Evolutionary conservation across 2,797 vertebrate genomes (phyloP).

Genomic region (Coccyzus lansbergi): DNA sequence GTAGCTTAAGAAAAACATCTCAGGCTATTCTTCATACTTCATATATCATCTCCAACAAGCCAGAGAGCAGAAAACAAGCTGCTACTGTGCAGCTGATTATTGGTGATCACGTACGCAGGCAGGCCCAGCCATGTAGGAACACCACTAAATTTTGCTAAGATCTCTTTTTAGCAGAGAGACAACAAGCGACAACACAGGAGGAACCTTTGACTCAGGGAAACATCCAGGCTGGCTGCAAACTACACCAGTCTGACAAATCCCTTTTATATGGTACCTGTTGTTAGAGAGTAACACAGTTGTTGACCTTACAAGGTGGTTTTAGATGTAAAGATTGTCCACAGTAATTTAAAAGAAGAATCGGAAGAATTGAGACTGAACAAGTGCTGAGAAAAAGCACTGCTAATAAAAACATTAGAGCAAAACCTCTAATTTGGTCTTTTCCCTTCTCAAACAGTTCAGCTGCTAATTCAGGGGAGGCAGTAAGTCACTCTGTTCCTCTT

Average conservation of each 20-base stretch:
- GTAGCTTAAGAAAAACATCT: conserved; percentile 67
- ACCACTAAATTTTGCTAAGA: neutral
- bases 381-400: neutral
- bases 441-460: neutral
- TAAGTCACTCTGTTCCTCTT: neutral
- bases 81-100: conserved; percentile 23
- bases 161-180: neutral
- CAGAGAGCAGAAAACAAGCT: conserved; percentile 59
- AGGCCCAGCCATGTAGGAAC: neutral
- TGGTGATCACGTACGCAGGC: conserved; percentile 22
- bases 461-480: neutral
- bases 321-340: neutral
- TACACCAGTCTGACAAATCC: neutral
- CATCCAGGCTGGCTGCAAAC: neutral
- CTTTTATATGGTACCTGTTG: neutral
- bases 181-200: neutral
- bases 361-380: neutral
- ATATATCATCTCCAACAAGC: conserved; percentile 65
- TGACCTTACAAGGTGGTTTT: neutral
- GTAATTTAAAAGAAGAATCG: neutral
- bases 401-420: neutral
- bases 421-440: neutral
- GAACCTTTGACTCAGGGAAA: neutral
- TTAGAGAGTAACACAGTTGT: neutral
- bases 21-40: conserved; percentile 50